Percentiles rank a stretch among this genome's conserved stretches.
phyloP scores from a whole-genome alignment of 2,113 vertebrate species.

The Noturus placidus region DNA sequence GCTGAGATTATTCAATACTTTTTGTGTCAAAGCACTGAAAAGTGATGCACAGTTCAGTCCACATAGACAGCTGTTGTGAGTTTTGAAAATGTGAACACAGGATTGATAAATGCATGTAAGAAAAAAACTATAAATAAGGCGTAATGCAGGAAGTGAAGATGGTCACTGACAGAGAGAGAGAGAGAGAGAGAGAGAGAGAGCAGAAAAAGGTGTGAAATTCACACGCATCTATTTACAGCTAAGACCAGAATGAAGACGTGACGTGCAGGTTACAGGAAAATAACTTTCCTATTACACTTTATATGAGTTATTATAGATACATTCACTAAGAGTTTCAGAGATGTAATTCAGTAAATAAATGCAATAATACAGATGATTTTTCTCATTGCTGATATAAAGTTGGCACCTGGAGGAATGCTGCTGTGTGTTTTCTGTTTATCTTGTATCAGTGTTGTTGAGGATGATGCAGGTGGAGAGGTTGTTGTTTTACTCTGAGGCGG shows the following conservation, averaged over 20 bases:
- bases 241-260: not conserved
- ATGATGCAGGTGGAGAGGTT: too few relatives aligned
- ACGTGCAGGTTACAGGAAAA: not conserved
- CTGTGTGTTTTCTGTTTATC: too few relatives aligned
- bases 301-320: not conserved
- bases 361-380: too few relatives aligned
- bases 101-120: not conserved
- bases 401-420: too few relatives aligned
- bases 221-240: not conserved
- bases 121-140: too few relatives aligned
- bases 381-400: too few relatives aligned
- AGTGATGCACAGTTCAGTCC: not conserved
- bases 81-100: not conserved
- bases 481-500: too few relatives aligned
- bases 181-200: not conserved
- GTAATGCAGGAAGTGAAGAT: too few relatives aligned
- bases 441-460: too few relatives aligned
- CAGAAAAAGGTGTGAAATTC: not conserved
- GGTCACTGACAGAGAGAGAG: not conserved
- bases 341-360: too few relatives aligned
- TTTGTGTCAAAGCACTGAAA: not conserved
- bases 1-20: too few relatives aligned
- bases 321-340: not conserved
- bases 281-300: not conserved
- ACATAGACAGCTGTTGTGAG: not conserved